Evolutionary conservation across 2,797 vertebrate genomes (phyloP).

Genomic region (Chelon labrosus): DNA sequence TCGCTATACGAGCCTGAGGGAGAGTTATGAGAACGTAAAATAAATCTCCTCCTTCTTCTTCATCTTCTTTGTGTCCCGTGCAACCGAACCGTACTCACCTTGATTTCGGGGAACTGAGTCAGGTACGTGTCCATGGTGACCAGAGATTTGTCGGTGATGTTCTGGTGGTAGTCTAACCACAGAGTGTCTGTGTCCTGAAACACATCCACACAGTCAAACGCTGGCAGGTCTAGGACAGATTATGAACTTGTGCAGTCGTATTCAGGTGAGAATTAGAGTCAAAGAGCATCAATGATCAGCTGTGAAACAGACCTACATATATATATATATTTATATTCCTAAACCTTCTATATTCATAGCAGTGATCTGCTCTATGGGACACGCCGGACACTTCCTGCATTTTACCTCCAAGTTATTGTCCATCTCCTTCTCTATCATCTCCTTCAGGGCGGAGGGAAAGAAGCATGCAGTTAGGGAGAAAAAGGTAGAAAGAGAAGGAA

Average conservation of each 20-base stretch:
- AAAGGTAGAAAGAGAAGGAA: slow-evolving; percentile 7
- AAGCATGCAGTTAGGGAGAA: slow-evolving; percentile 65
- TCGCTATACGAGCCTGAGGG: slow-evolving; percentile 92
- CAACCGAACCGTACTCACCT: slow-evolving; percentile 78
- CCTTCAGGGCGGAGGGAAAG: slow-evolving; percentile 72
- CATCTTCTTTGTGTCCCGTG: too few relatives aligned
- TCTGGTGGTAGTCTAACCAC: slow-evolving; percentile 96
- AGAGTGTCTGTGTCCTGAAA: slow-evolving; percentile 91
- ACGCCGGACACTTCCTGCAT: background rate
- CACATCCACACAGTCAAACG: background rate
- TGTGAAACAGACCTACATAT: too few relatives aligned
- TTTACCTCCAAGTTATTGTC: slow-evolving; percentile 85
- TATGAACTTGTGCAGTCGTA: too few relatives aligned
- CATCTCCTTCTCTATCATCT: slow-evolving; percentile 86
- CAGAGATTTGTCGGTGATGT: slow-evolving; percentile 90
- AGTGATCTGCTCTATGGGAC: too few relatives aligned
- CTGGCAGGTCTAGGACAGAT: too few relatives aligned
- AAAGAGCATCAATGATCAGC: too few relatives aligned
- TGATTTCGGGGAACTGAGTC: slow-evolving; percentile 95
- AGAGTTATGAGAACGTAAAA: background rate
- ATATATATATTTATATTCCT: too few relatives aligned
- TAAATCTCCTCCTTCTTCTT: too few relatives aligned
- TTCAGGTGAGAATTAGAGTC: too few relatives aligned
- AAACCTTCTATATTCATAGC: too few relatives aligned
- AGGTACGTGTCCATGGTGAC: slow-evolving; percentile 92